Percentiles rank a stretch among this genome's conserved stretches.
phyloP scores from a whole-genome alignment of 2,888 invertebrate genomes.

The Cheilosia scutellata region DNA sequence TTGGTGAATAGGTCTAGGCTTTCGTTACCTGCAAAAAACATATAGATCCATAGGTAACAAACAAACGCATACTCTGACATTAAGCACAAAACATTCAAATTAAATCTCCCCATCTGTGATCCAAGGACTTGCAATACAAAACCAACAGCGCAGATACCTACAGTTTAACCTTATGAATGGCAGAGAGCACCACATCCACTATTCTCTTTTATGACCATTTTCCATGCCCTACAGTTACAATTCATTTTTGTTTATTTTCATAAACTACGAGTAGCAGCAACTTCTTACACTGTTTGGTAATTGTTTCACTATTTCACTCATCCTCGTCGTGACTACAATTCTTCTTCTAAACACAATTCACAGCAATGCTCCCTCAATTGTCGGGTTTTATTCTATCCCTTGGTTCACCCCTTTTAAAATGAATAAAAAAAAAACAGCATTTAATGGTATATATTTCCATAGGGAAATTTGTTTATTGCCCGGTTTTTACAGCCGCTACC shows the following conservation, averaged over 20 bases:
- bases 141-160: not conserved
- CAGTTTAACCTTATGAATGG: constrained; percentile 8
- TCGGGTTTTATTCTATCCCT: constrained; percentile 8
- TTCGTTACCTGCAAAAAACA: too few species aligned
- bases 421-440: constrained; percentile 2
- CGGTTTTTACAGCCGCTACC: constrained; percentile 8
- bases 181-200: not conserved
- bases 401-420: not conserved
- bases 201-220: constrained; percentile 1
- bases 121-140: not conserved
- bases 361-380: constrained; percentile 32
- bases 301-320: not conserved
- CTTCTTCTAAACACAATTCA: constrained; percentile 32
- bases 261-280: not conserved
- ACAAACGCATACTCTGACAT: not conserved
- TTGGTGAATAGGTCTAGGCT: too few species aligned
- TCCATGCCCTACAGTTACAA: constrained; percentile 6
- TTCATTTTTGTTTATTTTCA: constrained; percentile 16
- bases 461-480: constrained; percentile 66
- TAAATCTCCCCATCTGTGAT: not conserved
- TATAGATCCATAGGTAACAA: too few species aligned
- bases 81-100: not conserved
- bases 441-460: constrained; percentile 42
- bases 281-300: constrained; percentile 9
- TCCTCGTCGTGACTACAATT: not conserved